Evolutionary conservation across 2,797 vertebrate species (phyloP).

Genomic region (Oophaga sylvatica): DNA sequence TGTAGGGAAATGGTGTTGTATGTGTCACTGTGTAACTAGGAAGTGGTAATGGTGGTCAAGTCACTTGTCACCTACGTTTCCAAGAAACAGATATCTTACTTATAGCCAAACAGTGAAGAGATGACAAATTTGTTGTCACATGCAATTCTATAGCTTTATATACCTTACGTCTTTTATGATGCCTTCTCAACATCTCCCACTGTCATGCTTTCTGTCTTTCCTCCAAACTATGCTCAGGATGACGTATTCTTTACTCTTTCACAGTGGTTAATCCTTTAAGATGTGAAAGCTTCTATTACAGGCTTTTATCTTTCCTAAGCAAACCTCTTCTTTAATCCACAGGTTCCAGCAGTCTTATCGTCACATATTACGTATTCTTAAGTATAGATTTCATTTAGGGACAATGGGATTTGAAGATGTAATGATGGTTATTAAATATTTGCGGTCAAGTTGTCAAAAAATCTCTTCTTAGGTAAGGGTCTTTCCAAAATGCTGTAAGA

Average conservation of each 20-base stretch:
- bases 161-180: background rate
- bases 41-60: background rate
- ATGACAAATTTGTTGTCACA: background rate
- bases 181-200: background rate
- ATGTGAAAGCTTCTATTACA: constrained; percentile 21
- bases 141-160: background rate
- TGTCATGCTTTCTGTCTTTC: constrained; percentile 1
- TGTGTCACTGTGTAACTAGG: background rate
- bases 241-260: constrained; percentile 5
- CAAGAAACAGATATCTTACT: background rate
- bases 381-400: background rate
- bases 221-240: background rate
- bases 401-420: background rate
- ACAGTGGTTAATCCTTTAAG: constrained; percentile 29
- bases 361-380: background rate
- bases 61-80: background rate
- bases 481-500: no score
- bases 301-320: constrained; percentile 5
- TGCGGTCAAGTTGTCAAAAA: background rate
- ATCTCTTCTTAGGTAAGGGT: background rate
- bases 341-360: background rate
- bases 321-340: background rate
- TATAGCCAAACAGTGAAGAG: background rate
- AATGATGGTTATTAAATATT: background rate
- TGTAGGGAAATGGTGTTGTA: background rate